These are phyloP conservation scores for Poicephalus gulielmi DNA, from an alignment of 2,113 vertebrate species.

Conservation along the genomic window DNA sequence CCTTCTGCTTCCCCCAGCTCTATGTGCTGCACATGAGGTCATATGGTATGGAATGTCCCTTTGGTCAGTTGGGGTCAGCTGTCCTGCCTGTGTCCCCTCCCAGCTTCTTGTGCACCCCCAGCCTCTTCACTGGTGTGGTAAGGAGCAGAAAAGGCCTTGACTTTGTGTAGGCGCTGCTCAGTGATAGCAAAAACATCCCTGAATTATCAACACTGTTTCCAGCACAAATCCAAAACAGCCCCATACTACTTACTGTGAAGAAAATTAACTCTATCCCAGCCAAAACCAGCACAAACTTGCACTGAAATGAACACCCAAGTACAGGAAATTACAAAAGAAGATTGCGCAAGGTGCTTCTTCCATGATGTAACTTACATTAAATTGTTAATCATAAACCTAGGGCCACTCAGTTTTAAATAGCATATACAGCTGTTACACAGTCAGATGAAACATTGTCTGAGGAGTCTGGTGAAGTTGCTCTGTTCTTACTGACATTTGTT, in stretches of 20 bases:
- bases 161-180: not conserved
- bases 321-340: slow-evolving; percentile 50
- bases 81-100: not conserved
- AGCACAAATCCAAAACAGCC: not conserved
- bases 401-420: not conserved
- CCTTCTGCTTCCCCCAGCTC: not conserved
- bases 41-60: not conserved
- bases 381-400: slow-evolving; percentile 58
- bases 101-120: not conserved
- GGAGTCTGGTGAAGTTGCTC: not conserved
- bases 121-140: not conserved
- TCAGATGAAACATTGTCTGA: not conserved
- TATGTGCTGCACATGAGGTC: not conserved
- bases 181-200: not conserved
- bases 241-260: not conserved
- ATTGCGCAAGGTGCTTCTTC: slow-evolving; percentile 36
- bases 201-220: not conserved
- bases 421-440: not conserved
- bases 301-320: not conserved
- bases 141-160: not conserved
- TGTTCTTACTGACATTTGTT: not conserved
- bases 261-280: not conserved
- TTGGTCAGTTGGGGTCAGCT: not conserved
- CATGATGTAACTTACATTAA: slow-evolving; percentile 26
- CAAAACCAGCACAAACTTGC: not conserved